Base-by-base conservation (phyloP, 1,140 invertebrate species). In the Meteorus sp. region DNA sequence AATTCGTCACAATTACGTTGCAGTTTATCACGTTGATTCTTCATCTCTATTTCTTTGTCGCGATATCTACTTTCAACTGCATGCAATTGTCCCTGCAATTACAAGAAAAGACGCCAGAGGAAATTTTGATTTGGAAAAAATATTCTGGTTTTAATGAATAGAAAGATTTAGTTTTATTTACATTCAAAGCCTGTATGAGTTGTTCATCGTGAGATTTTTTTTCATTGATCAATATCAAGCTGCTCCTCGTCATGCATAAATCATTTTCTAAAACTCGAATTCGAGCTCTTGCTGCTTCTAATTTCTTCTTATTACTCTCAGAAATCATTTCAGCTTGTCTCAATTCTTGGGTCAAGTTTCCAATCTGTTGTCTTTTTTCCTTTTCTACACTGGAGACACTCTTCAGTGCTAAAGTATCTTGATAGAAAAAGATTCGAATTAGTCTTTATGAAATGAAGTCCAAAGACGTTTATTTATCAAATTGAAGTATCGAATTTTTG, bases 231-330 rank as follows among this genome's bases (percentile, higher is more conserved):
- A 81, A 77, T 25, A 77, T 74, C 56, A 84, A 75, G 61, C 82
- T 83, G 19, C 76, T 74, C 61, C 81, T 81, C 1, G 81, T 63
- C 0, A 61, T 64, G 2, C 67, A 74, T 1, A 77, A 60, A 55
- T 87, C 85, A 44, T 79, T 81, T 64, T 86, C 84, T 7, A 87
- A 69, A 56, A 84, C 82, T 68, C 79, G 81, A 35, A 82, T 81
- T 63, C 85, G 78, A 33, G 84, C 83, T 63, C 71, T 80, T 2
- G 79, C 70, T 7, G 78, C 82, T 6, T 86, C 84, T 1, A 85
- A 59, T 70, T 86, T 87, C 35, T 77, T 84, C 48, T 82, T 85
- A 3, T 83, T 60, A 0, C 83, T 78, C 13, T 81, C 78, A 20
- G 82, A 43, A 0, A 71, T 66, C 11, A 53, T 45, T 59, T 76